A percentile compares a stretch with the other conserved stretches of the same genome.
These are phyloP conservation scores for Melanotaenia pygmaea DNA, from an alignment of 2,797 vertebrate genomes.

Conservation along the genomic window DNA sequence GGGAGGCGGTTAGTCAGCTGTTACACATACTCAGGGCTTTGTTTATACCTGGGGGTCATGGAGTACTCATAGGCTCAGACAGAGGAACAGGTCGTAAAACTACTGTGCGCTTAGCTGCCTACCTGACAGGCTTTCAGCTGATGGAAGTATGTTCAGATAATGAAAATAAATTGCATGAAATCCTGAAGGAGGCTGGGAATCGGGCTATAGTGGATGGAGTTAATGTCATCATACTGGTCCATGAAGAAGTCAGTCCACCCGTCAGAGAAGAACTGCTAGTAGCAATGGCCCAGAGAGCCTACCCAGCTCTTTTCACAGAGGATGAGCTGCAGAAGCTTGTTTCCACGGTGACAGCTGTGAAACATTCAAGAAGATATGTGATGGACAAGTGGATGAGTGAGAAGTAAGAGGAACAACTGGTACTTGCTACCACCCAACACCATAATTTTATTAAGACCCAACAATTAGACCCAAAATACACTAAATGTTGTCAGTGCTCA, in stretches of 20 bases:
- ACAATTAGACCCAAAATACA: background rate
- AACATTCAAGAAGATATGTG: conserved; percentile 47
- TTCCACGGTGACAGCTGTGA: conserved; percentile 62
- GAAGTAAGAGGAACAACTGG: conserved; percentile 73
- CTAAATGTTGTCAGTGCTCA: background rate
- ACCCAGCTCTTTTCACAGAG: conserved; percentile 76
- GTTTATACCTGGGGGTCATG: conserved; percentile 83
- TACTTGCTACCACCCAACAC: background rate
- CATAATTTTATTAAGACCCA: background rate
- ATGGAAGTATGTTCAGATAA: conserved; percentile 79
- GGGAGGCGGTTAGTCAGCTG: conserved; percentile 78
- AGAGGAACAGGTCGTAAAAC: conserved; percentile 84
- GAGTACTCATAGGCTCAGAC: conserved; percentile 75
- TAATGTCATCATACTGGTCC: conserved; percentile 81
- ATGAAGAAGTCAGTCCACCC: conserved; percentile 65
- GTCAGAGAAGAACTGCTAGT: conserved; percentile 78
- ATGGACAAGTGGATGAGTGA: conserved; percentile 73
- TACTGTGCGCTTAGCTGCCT: conserved; percentile 79
- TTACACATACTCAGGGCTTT: conserved; percentile 82
- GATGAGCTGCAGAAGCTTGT: conserved; percentile 73
- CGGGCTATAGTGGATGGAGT: conserved; percentile 60
- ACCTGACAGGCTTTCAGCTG: conserved; percentile 72
- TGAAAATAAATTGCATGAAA: conserved; percentile 64
- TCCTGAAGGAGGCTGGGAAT: conserved; percentile 79
- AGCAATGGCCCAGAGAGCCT: conserved; percentile 76